phyloP scores from a whole-genome alignment of 2,888 invertebrate genomes.

The Notodonta ziczac region DNA sequence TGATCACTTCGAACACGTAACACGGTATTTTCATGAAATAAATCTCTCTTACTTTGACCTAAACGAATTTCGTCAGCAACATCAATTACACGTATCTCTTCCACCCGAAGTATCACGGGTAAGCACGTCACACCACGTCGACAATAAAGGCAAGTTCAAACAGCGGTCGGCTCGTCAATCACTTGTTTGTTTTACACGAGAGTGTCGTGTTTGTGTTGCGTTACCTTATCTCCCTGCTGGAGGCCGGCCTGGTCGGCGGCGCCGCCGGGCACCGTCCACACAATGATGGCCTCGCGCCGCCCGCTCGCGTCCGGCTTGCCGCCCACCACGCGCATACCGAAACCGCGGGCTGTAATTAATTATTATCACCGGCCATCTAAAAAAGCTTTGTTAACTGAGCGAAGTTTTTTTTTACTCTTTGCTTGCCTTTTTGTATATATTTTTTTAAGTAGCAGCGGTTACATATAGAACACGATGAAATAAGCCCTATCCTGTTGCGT shows the following conservation, averaged over 20 bases:
- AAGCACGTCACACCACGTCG: neutral
- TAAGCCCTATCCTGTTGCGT: no score
- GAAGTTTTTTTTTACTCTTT: conserved; percentile 6
- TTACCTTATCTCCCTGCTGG: conserved; percentile 94
- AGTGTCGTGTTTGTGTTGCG: conserved; percentile 7
- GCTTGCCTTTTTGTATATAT: neutral
- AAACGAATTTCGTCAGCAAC: neutral
- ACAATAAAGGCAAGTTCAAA: conserved; percentile 4
- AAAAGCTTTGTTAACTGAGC: conserved; percentile 17
- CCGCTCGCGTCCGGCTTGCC: conserved; percentile 95
- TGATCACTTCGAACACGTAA: neutral
- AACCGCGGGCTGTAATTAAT: conserved; percentile 89
- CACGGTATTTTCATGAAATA: neutral
- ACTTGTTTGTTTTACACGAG: conserved; percentile 3
- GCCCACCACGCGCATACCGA: conserved; percentile 97
- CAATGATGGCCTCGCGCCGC: conserved; percentile 94
- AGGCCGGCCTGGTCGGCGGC: conserved; percentile 95
- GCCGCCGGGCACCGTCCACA: conserved; percentile 96
- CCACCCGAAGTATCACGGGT: conserved; percentile 4
- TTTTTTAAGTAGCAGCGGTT: neutral
- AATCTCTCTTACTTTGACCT: neutral
- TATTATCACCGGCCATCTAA: conserved; percentile 30
- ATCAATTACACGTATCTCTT: conserved; percentile 3
- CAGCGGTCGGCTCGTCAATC: neutral
- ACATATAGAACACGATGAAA: neutral